A percentile compares a stretch with the other conserved stretches of the same genome.
Conservation (phyloP, 2,797 vertebrate species). For the Taenioides sp. region DNA sequence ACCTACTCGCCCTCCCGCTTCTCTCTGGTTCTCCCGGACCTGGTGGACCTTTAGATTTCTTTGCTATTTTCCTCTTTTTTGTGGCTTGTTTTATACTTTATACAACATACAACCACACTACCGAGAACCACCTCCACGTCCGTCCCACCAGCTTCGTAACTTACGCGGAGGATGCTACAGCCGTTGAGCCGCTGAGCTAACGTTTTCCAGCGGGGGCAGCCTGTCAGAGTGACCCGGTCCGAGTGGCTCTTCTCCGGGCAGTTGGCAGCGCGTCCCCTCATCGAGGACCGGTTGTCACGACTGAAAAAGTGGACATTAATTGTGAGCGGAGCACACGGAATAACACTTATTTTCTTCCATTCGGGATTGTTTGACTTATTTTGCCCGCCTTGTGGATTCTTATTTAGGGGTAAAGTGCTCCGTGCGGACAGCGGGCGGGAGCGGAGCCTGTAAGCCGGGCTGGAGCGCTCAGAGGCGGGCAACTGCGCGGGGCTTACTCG, state of each 20-base stretch:
- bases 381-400: constrained; percentile 57
- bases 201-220: constrained; percentile 36
- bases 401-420: constrained; percentile 53
- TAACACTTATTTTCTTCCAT: constrained; percentile 34
- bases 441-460: constrained; percentile 61
- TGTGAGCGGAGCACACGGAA: constrained; percentile 54
- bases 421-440: constrained; percentile 54
- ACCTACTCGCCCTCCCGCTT: constrained; percentile 37
- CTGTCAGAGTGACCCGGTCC: constrained; percentile 43
- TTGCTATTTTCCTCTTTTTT: neutral
- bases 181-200: constrained; percentile 14
- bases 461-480: constrained; percentile 66
- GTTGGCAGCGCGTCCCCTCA: constrained; percentile 31
- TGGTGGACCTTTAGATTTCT: constrained; percentile 10
- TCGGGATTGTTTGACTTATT: constrained; percentile 57
- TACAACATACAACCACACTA: neutral
- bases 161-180: constrained; percentile 53
- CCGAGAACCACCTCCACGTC: neutral
- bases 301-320: constrained; percentile 49
- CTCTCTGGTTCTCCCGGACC: constrained; percentile 35
- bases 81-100: constrained; percentile 4
- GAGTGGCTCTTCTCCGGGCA: constrained; percentile 48
- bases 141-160: constrained; percentile 3
- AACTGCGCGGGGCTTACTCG: constrained; percentile 57
- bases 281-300: constrained; percentile 56